Conservation (phyloP, 1,140 invertebrate species). For the Drosophila arizonae region DNA sequence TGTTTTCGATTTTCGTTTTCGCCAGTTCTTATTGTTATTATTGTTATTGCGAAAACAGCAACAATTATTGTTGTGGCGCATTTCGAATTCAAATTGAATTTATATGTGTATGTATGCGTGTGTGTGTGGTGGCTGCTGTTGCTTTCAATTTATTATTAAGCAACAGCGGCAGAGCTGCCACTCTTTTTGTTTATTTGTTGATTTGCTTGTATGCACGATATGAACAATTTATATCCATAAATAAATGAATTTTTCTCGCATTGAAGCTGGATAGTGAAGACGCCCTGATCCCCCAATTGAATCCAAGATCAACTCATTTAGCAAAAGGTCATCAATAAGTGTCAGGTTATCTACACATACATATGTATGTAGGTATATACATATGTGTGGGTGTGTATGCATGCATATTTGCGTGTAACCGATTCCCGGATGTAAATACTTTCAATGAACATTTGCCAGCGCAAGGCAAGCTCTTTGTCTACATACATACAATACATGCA, state of each 20-base stretch:
- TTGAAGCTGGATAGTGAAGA: constrained; percentile 47
- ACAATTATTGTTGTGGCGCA: constrained; percentile 50
- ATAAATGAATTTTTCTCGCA: constrained; percentile 65
- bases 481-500: constrained; percentile 8
- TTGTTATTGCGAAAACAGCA: constrained; percentile 38
- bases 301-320: constrained; percentile 48
- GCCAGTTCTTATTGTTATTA: constrained; percentile 40
- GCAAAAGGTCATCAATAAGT: constrained; percentile 29
- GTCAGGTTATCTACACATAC: constrained; percentile 20
- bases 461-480: constrained; percentile 19
- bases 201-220: constrained; percentile 14
- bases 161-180: constrained; percentile 26
- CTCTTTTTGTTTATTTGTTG: constrained; percentile 36
- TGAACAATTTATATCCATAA: constrained; percentile 46
- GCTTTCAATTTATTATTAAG: constrained; percentile 40
- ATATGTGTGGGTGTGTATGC: not conserved
- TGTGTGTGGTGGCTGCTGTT: constrained; percentile 2
- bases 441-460: not conserved
- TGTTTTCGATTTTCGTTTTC: constrained; percentile 52
- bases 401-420: not conserved
- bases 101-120: not conserved
- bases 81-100: constrained; percentile 48
- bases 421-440: constrained; percentile 33
- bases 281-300: constrained; percentile 29
- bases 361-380: not conserved